Base-by-base conservation (phyloP, 2,888 invertebrate genomes). In the Mythimna vitellina region DNA sequence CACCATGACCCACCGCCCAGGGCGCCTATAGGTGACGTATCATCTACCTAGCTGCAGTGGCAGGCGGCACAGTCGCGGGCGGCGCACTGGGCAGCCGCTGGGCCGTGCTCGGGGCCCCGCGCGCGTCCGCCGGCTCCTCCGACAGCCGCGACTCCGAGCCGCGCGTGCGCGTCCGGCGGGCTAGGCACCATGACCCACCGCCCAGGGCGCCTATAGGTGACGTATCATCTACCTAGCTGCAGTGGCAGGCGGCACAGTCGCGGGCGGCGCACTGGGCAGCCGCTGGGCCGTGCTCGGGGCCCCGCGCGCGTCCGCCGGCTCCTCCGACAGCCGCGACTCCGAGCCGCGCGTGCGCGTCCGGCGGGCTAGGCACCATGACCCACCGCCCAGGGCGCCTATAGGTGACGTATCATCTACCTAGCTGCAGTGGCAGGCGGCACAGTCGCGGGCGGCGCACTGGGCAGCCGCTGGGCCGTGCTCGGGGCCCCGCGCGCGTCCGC, bases 71-170 rank as follows among this genome's bases (percentile, higher is more conserved):
- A 17, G 46, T 46, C 46, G 17, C 46, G 6, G 46, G 17, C 73
- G 91, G 84, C 62, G 82, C 88, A 73, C 54, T 14, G 29, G 76
- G 72, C 61, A 82, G 84, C 57, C 92, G 93, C 79, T 92, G 93
- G 94, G 91, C 94, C 32, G 89, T 90, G 88, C 89, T 95, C 85
- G 93, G 91, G 57, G 87, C 89, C 49, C 90, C 91, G 56, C 93
- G 97, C 1, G 97, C 97, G 4, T 98, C 98, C 1, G 98, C 97
- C 0, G 98, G 98, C 97, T 98, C 98, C 0, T 98, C 98, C 1
- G 98, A 98, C 93, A 98, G 97, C 0, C 87, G 93, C 9, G 94
- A 94, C 75, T 94, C 56, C 53, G 53, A 53, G 53, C 53, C 53
- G 22, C 53, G 53, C 22, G 53, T 53, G 53, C 53, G 53, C 12